A percentile compares a stretch with the other conserved stretches of the same genome.
These are phyloP conservation scores for Aphelocoma californica DNA, from an alignment of 2,797 vertebrate genomes.

Conservation along the genomic window DNA sequence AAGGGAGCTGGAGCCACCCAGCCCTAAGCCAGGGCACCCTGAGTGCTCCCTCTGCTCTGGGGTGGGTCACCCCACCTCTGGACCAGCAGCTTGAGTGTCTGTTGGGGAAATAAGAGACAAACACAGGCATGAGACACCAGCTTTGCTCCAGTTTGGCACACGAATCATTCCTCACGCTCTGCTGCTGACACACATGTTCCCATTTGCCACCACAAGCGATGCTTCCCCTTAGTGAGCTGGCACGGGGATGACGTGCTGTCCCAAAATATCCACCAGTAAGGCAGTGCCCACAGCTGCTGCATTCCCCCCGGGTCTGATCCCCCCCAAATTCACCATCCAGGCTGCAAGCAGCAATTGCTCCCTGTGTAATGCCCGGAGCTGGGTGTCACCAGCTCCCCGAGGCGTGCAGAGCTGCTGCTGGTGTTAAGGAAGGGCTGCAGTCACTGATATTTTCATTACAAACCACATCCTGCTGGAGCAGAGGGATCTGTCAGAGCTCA, in stretches of 20 bases:
- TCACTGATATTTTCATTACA: background rate
- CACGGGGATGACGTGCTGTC: background rate
- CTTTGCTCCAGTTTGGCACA: background rate
- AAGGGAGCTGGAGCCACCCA: background rate
- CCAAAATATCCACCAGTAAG: background rate
- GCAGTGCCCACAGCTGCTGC: fast-evolving
- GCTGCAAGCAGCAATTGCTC: background rate
- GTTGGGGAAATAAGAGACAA: background rate
- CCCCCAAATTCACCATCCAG: fast-evolving
- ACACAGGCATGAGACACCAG: background rate
- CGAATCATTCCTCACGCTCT: background rate
- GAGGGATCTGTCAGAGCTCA: background rate
- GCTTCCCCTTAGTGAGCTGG: constrained; percentile 20
- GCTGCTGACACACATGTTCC: constrained; percentile 21
- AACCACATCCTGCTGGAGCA: constrained; percentile 62
- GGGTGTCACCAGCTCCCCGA: background rate
- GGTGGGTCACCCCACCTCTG: background rate
- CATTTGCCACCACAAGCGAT: background rate
- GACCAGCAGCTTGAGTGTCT: background rate
- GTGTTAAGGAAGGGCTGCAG: background rate
- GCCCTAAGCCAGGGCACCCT: background rate
- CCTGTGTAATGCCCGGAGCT: fast-evolving
- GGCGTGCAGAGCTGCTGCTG: background rate
- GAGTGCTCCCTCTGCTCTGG: background rate
- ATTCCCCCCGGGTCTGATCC: background rate